These are phyloP conservation scores for Cheilosia pagana DNA, from an alignment of 2,888 invertebrate species.

Conservation along the genomic window DNA sequence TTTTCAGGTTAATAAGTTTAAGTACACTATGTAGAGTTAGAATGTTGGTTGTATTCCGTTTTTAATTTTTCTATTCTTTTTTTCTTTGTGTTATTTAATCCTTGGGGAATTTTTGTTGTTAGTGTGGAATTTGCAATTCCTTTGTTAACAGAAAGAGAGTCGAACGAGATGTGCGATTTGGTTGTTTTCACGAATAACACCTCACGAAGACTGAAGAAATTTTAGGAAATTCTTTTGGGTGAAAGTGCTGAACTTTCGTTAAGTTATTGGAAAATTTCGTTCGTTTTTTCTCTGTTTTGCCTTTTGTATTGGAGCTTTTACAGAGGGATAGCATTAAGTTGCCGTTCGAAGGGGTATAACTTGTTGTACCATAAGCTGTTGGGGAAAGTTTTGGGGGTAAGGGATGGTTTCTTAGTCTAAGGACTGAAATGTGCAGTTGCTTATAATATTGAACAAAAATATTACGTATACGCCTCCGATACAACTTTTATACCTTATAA, in stretches of 20 bases:
- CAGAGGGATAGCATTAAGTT: slow-evolving; percentile 21
- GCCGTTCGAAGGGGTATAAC: slow-evolving; percentile 59
- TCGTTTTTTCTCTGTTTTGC: slow-evolving; percentile 47
- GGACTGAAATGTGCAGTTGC: neutral
- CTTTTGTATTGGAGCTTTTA: slow-evolving; percentile 26
- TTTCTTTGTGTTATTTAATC: slow-evolving; percentile 58
- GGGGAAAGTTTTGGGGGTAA: neutral
- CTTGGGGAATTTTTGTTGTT: slow-evolving; percentile 46
- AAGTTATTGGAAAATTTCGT: slow-evolving; percentile 67
- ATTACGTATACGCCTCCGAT: slow-evolving; percentile 46
- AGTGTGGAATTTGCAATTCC: slow-evolving; percentile 43
- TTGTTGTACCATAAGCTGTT: slow-evolving; percentile 63
- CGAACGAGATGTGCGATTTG: slow-evolving; percentile 65
- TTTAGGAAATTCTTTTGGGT: slow-evolving; percentile 43
- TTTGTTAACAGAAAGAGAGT: slow-evolving; percentile 61
- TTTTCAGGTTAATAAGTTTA: slow-evolving; percentile 56
- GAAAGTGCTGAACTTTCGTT: slow-evolving; percentile 62
- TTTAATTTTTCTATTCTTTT: neutral
- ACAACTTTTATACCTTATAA: neutral
- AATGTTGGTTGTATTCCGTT: slow-evolving; percentile 35
- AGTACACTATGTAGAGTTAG: slow-evolving; percentile 61
- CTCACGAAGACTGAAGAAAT: slow-evolving; percentile 71
- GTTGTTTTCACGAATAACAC: slow-evolving; percentile 71
- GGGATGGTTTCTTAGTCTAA: neutral
- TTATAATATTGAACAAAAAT: too few relatives aligned